phyloP scores from a whole-genome alignment of 1,140 invertebrate genomes.

The Lasioglossum baleicum region DNA sequence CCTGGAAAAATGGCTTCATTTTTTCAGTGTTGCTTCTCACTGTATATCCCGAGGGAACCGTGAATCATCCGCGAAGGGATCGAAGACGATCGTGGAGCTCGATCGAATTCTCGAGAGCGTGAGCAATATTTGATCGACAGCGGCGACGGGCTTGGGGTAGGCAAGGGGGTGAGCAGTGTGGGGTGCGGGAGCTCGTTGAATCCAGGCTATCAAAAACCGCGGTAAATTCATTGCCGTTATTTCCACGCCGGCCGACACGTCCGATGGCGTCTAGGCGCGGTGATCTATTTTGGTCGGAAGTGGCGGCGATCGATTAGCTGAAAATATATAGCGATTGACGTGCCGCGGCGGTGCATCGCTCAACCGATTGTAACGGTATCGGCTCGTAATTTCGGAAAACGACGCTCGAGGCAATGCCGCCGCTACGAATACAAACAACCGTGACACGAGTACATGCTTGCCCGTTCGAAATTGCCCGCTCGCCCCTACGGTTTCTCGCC shows the following conservation, averaged over 20 bases:
- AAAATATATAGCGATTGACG: conserved; percentile 63
- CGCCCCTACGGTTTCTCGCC: background rate
- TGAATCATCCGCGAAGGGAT: background rate
- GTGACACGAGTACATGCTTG: conserved; percentile 22
- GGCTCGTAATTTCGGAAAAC: conserved; percentile 63
- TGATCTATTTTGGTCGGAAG: conserved; percentile 56
- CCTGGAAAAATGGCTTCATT: too few species aligned
- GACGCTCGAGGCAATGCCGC: conserved; percentile 48
- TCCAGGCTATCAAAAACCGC: conserved; percentile 36
- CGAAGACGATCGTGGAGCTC: background rate
- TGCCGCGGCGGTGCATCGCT: conserved; percentile 57
- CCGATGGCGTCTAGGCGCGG: conserved; percentile 34
- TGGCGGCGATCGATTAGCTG: conserved; percentile 59
- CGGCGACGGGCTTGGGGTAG: background rate
- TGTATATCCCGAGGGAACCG: background rate
- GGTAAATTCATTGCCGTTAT: conserved; percentile 46
- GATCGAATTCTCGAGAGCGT: conserved; percentile 1
- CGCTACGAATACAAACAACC: conserved; percentile 59
- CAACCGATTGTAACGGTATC: conserved; percentile 62
- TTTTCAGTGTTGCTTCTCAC: too few species aligned
- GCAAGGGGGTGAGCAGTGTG: too few species aligned
- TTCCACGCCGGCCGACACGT: conserved; percentile 18
- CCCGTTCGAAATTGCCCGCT: conserved; percentile 49
- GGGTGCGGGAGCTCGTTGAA: background rate
- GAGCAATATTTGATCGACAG: conserved; percentile 17